These are phyloP conservation scores for Drosophila pegasa DNA, from an alignment of 2,888 invertebrate genomes.

Conservation along the genomic window DNA sequence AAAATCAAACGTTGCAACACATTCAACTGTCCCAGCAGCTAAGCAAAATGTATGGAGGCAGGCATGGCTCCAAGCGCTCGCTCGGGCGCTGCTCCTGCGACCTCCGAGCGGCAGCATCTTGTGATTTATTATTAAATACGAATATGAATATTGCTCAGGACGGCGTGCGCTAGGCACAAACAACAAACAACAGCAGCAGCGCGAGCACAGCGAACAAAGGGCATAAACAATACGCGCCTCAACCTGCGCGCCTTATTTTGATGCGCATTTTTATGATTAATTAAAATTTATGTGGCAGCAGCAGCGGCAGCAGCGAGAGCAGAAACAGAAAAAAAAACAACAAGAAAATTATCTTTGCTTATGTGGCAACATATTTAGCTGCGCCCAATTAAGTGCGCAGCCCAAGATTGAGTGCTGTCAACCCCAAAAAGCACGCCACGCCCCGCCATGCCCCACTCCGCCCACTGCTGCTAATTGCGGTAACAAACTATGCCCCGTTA, in stretches of 20 bases:
- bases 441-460: neutral
- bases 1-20: conserved; percentile 62
- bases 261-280: conserved; percentile 78
- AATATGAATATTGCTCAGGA: conserved; percentile 73
- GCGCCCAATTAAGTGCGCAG: conserved; percentile 50
- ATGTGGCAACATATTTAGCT: conserved; percentile 33
- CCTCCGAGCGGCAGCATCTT: conserved; percentile 62
- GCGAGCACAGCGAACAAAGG: conserved; percentile 9
- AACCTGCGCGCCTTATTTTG: conserved; percentile 63
- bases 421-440: neutral
- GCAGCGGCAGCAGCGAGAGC: conserved; percentile 1
- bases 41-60: conserved; percentile 51
- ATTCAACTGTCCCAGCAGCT: conserved; percentile 45
- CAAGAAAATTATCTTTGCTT: conserved; percentile 23
- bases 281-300: conserved; percentile 72
- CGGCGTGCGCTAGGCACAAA: conserved; percentile 47
- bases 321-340: conserved; percentile 9
- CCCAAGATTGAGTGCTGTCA: conserved; percentile 43
- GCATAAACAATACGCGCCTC: conserved; percentile 20
- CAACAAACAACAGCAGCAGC: conserved; percentile 8
- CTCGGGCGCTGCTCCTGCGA: conserved; percentile 21
- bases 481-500: conserved; percentile 55
- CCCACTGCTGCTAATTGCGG: conserved; percentile 36
- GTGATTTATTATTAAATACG: conserved; percentile 79
- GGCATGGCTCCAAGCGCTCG: conserved; percentile 20